Base-by-base conservation (phyloP, 2,888 invertebrate genomes). In the Himalopsyche anomala region DNA sequence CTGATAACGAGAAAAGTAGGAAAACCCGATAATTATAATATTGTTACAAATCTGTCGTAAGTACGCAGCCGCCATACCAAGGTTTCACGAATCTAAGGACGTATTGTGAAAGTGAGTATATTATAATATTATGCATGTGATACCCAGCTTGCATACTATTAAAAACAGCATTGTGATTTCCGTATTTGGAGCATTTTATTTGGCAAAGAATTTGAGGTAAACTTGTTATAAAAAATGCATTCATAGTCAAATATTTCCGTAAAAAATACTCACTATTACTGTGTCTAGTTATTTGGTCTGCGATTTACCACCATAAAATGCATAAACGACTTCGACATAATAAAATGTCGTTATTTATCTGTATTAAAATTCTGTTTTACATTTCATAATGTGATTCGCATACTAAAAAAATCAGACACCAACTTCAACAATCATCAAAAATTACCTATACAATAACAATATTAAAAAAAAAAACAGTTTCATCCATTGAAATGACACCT, bases 81-180 rank as follows among this genome's bases (percentile, higher is more conserved):
- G 62, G 62, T 62, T 62, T 19, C 62, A 28, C 9, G n/a, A 28
- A 28, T 19, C 19, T 62, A 62, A 62, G 62, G 62, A 62, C 62
- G 62, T 11, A 19, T 62, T 62, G 62, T 62, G 62, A 62, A 62
- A 62, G 62, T 62, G 19, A 8, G 9, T 19, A 62, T 62, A 28
- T 62, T 19, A 62, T 62, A 62, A 62, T 19, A 28, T 11, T 62
- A 62, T 62, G 62, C 62, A 28, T 28, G 62, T 28, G 9, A 62
- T 62, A 62, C 62, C 62, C 62, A 8, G 62, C 62, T 62, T 62
- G 62, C 62, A 62, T 62, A 62, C 62, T 62, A 62, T 62, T 62
- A 62, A 62, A 62, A 62, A n/a, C 62, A 62, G 11, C 62, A 62
- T 62, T 62, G 62, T 28, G 62, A 62, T 62, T 62, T 62, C 62